Base-by-base conservation (phyloP, 2,888 invertebrate species). In the Malthinus seriepunctatus region DNA sequence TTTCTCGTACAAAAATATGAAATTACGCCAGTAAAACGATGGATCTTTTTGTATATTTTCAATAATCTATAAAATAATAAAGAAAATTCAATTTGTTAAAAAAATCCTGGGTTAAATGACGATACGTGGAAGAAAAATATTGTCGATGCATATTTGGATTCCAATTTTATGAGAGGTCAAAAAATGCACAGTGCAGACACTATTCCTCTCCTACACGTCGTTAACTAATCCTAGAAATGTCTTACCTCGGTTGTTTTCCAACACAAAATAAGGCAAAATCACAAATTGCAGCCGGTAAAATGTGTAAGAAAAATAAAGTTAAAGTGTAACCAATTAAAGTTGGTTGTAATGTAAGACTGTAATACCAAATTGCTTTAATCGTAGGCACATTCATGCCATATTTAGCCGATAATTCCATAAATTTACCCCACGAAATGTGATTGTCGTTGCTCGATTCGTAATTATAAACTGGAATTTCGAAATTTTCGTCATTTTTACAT, bases 401-500 rank as follows among this genome's bases (percentile, higher is more conserved):
- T 57, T 81, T 82, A n/a, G 80, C 76, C 44, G 86, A 86, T 59
- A 82, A 71, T 0, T 81, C 78, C 59, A 88, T 86, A 59, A 88
- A 83, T 11, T 87, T 77, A 0, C 85, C 87, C 92, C 94, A 96
- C 0, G 86, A 89, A 49, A 95, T 81, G 0, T 93, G 91, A 69
- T 93, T 92, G 66, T 92, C 87, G 3, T 85, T 84, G 0, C 93
- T 91, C 0, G 95, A 91, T 8, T 93, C 93, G 77, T 87, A 93
- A 78, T 96, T 93, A 81, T 92, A 95, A 62, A 97, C 87, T 0
- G 91, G 88, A 23, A 85, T 80, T 10, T 83, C 79, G 45, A 70
- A 75, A 2, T 63, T 57, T 8, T 59, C 42, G 8, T 54, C 4
- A 56, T 52, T n/a, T 39, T 51, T 23, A 49, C 62, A 14, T 56